phyloP scores from a whole-genome alignment of 2,888 invertebrate genomes.

The Oconnorella tubifera region DNA sequence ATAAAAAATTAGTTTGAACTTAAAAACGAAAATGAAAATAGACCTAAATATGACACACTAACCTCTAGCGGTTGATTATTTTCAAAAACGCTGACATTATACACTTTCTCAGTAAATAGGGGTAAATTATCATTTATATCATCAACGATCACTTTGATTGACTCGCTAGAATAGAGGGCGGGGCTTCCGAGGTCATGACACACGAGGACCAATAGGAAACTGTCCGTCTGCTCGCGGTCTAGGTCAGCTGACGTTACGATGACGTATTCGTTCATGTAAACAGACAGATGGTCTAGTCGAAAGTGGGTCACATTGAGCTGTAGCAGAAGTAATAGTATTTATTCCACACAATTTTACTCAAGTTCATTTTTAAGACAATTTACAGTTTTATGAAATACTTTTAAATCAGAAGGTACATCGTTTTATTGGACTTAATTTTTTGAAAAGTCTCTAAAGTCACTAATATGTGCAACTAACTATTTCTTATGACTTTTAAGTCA shows the following conservation, averaged over 20 bases:
- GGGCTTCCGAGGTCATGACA: constrained; percentile 26
- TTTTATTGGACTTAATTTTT: too few species aligned
- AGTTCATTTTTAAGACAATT: constrained; percentile 23
- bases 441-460: too few species aligned
- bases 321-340: not conserved
- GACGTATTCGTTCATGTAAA: constrained; percentile 23
- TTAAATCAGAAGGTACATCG: too few species aligned
- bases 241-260: constrained; percentile 22
- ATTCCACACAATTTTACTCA: constrained; percentile 20
- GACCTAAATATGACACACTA: too few species aligned
- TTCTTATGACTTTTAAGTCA: too few species aligned
- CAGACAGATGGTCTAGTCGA: constrained; percentile 8
- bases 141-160: constrained; percentile 68
- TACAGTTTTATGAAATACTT: too few species aligned
- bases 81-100: constrained; percentile 18
- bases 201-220: constrained; percentile 17
- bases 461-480: too few species aligned
- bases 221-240: constrained; percentile 26
- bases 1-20: too few species aligned
- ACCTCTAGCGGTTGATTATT: constrained; percentile 20
- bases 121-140: constrained; percentile 94
- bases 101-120: constrained; percentile 62
- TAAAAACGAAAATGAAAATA: too few species aligned
- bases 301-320: constrained; percentile 15
- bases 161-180: constrained; percentile 61